These are phyloP conservation scores for Holothuria scabra DNA, from an alignment of 53 echinoderm and acorn worm genomes.

Conservation along the genomic window DNA sequence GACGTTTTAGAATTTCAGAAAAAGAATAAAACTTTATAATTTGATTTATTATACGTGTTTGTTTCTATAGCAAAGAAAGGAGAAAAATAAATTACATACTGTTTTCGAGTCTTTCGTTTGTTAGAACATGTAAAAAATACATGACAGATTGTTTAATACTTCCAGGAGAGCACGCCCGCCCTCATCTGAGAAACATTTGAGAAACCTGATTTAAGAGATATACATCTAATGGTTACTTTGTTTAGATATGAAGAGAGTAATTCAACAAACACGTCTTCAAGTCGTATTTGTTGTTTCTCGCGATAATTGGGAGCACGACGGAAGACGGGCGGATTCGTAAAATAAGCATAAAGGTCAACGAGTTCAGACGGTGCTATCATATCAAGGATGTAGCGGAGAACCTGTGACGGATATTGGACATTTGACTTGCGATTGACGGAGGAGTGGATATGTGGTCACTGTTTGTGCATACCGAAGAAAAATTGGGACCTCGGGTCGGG, in stretches of 20 bases:
- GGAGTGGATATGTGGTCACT: neutral
- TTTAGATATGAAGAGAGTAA: slow-evolving; percentile 19
- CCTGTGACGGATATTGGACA: too few species aligned
- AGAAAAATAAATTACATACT: too few species aligned
- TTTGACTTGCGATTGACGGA: too few species aligned
- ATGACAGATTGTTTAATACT: too few species aligned
- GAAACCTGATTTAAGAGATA: slow-evolving; percentile 1
- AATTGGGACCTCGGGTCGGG: neutral
- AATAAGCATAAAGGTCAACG: slow-evolving; percentile 6
- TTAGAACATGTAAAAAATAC: too few species aligned
- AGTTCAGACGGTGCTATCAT: slow-evolving; percentile 7
- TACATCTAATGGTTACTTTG: neutral
- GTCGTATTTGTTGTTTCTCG: slow-evolving; percentile 30
- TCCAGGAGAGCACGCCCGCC: too few species aligned
- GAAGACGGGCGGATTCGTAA: slow-evolving; percentile 29
- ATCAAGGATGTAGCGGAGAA: too few species aligned
- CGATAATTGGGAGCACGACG: slow-evolving; percentile 25
- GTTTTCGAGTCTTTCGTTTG: too few species aligned
- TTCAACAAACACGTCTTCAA: slow-evolving; percentile 37
- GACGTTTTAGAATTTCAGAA: too few species aligned
- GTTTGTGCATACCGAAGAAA: slow-evolving; percentile 2
- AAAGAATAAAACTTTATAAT: too few species aligned
- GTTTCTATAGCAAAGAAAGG: too few species aligned
- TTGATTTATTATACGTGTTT: too few species aligned
- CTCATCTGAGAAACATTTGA: neutral